These are phyloP conservation scores for Tragulus kanchil DNA, from an alignment of 2,113 vertebrate species.

Conservation along the genomic window DNA sequence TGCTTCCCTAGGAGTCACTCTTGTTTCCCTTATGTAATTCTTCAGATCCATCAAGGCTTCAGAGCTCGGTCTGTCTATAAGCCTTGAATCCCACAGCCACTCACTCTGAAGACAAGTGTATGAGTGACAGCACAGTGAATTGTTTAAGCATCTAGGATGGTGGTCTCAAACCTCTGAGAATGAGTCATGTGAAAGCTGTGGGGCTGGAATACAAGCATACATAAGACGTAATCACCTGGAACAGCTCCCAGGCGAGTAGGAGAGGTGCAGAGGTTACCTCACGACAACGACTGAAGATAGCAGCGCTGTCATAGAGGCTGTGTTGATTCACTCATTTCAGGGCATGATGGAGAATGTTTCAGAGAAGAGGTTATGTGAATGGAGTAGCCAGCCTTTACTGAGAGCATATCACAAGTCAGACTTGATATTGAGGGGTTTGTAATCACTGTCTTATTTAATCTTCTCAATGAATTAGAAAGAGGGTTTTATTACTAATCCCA, in stretches of 20 bases:
- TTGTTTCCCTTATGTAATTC: background rate
- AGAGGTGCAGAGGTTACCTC: background rate
- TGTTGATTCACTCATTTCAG: background rate
- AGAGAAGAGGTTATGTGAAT: background rate
- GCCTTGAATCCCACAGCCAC: background rate
- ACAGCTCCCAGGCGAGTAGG: background rate
- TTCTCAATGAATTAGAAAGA: background rate
- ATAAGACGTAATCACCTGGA: background rate
- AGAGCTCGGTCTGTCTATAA: background rate
- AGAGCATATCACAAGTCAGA: background rate
- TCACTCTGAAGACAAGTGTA: background rate
- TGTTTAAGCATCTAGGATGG: background rate
- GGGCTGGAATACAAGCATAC: background rate
- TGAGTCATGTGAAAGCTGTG: background rate
- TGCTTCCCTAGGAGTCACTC: background rate
- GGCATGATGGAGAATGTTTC: background rate
- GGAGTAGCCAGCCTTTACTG: background rate
- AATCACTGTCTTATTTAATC: background rate
- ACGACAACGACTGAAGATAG: fast-evolving
- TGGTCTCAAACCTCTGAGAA: background rate
- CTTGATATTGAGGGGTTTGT: background rate
- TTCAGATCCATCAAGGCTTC: background rate
- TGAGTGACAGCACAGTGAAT: background rate
- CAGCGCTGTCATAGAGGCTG: background rate
- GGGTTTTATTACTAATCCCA: background rate